These are phyloP conservation scores for Camelus bactrianus DNA, from an alignment of 2,113 vertebrate species.

Conservation along the genomic window DNA sequence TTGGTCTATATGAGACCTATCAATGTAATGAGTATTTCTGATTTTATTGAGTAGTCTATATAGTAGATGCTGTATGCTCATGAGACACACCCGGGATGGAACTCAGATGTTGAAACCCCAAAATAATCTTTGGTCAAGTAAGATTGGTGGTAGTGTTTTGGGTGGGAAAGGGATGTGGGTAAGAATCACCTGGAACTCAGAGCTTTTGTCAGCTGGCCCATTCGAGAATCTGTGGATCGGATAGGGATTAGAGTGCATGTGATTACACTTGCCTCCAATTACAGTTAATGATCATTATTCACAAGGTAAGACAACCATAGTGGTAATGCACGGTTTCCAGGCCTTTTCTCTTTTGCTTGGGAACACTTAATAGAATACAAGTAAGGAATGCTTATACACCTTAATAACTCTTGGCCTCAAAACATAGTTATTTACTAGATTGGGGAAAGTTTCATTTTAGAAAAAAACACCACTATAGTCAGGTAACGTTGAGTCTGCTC, in stretches of 20 bases:
- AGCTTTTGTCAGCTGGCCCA: neutral
- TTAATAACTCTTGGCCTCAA: neutral
- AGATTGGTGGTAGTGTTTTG: neutral
- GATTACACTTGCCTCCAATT: neutral
- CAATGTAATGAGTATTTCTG: neutral
- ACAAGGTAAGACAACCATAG: neutral
- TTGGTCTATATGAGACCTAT: neutral
- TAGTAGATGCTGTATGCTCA: neutral
- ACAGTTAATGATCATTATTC: neutral
- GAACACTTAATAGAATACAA: neutral
- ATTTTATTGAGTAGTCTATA: neutral
- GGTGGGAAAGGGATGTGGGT: neutral
- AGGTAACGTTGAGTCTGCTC: constrained; percentile 21
- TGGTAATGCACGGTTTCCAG: neutral
- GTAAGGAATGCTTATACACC: neutral
- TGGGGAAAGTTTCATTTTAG: neutral
- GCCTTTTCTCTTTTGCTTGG: neutral
- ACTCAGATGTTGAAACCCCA: neutral
- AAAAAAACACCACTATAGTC: neutral
- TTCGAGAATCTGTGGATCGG: neutral
- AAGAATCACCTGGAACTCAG: neutral
- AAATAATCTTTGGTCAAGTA: neutral
- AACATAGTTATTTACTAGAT: neutral
- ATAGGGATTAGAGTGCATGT: neutral
- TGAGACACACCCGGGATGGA: neutral